Evolutionary conservation across 2,888 invertebrate species (phyloP).

Genomic region (Syrista parreyssii): DNA sequence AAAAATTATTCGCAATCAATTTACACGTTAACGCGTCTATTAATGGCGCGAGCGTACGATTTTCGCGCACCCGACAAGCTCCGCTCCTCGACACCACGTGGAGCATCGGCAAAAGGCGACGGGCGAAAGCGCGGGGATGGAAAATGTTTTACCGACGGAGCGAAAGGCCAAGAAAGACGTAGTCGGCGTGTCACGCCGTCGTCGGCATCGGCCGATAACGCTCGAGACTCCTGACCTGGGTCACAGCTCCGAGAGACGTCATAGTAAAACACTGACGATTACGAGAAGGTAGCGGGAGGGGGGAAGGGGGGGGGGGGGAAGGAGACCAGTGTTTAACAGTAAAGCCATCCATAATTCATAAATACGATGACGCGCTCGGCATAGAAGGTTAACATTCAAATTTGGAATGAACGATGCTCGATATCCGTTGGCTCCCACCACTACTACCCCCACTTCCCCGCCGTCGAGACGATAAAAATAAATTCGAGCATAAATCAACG

Average conservation of each 20-base stretch:
- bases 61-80: too few relatives aligned
- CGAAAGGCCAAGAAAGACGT: not conserved
- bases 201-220: constrained; percentile 26
- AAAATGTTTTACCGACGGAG: too few relatives aligned
- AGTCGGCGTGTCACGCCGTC: not conserved
- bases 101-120: too few relatives aligned
- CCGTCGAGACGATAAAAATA: not conserved
- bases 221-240: constrained; percentile 25
- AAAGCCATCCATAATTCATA: constrained; percentile 33
- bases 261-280: too few relatives aligned
- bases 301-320: not conserved
- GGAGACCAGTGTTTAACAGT: not conserved
- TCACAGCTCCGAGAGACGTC: constrained; percentile 2
- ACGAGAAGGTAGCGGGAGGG: too few relatives aligned
- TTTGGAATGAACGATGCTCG: not conserved
- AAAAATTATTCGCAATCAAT: too few relatives aligned
- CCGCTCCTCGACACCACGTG: too few relatives aligned
- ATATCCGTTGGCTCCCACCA: not conserved
- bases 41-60: too few relatives aligned
- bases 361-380: constrained; percentile 23
- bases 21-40: too few relatives aligned
- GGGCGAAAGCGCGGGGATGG: not conserved
- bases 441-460: not conserved
- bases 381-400: constrained; percentile 3
- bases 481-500: constrained; percentile 6